Base-by-base conservation (phyloP, 2,888 invertebrate genomes). In the Nemapogon koenigi region DNA sequence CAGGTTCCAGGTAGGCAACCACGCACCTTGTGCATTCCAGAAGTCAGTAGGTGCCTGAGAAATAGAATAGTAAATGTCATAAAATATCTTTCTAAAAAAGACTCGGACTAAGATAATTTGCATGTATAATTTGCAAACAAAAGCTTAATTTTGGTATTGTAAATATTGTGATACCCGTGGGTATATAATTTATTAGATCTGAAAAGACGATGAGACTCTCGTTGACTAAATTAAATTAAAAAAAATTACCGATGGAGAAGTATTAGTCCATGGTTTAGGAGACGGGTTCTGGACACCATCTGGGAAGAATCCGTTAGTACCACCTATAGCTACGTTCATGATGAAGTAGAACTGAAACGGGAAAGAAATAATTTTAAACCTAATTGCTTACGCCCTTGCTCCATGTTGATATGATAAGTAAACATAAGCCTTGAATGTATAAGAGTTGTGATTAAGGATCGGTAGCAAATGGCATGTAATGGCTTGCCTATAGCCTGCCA, bases 271-370 rank as follows among this genome's bases (percentile, higher is more conserved):
- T 7, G 86, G 86, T 49, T 86, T 86, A 2, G 76, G 73, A 18
- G 49, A 54, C 4, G 81, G 80, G 50, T 83, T 83, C 50, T 62
- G 63, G 25, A 76, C 80, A 37, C 69, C 71, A 49, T 88, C 87
- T 1, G 85, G 84, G 71, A 87, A 87, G 61, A 75, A 87, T n/a
- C 76, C 79, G 37, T 79, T 81, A 2, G 79, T 80, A 16, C 88
- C 88, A 7, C 88, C 88, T 14, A 86, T 83, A 41, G 87, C 88
- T 41, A 88, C 47, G 58, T 87, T 88, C 44, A 88, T 64, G 35
- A 88, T 76, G 19, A 89, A 49, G 60, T 83, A 82, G 59, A 84
- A 85, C 80, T 81, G 54, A 45, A 68, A 64, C n/a, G n/a, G n/a
- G n/a, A n/a, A n/a, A n/a, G n/a, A n/a, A n/a, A n/a, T 10, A 25